phyloP scores from a whole-genome alignment of 2,888 invertebrate genomes.

The Nematopogon swammerdamellus region DNA sequence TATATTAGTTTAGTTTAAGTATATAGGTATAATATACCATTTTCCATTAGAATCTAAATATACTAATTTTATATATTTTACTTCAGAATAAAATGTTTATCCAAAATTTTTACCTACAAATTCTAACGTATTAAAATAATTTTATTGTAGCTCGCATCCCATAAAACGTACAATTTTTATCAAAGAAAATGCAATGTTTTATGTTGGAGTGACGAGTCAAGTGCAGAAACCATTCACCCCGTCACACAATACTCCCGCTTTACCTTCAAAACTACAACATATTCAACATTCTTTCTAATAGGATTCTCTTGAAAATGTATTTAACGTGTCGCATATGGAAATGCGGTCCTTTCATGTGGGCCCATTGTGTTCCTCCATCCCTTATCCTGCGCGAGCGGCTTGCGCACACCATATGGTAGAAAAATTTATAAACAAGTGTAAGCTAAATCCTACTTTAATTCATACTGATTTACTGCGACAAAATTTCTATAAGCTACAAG shows the following conservation, averaged over 20 bases:
- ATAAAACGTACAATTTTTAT: too few relatives aligned
- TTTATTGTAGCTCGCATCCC: too few relatives aligned
- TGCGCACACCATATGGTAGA: conserved; percentile 53
- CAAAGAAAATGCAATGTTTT: too few relatives aligned
- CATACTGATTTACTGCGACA: conserved; percentile 28
- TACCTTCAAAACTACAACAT: neutral
- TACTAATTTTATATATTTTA: too few relatives aligned
- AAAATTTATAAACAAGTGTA: conserved; percentile 52
- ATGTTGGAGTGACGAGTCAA: too few relatives aligned
- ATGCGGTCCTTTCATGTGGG: conserved; percentile 38
- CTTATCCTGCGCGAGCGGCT: conserved; percentile 21
- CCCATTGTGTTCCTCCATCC: conserved; percentile 26
- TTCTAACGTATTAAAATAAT: too few relatives aligned
- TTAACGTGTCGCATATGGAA: conserved; percentile 54
- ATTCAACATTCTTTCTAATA: conserved; percentile 18
- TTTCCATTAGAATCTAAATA: too few relatives aligned
- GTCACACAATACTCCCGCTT: neutral
- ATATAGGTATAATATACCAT: too few relatives aligned
- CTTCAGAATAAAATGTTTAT: too few relatives aligned
- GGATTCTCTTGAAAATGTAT: conserved; percentile 45
- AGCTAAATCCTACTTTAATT: conserved; percentile 38
- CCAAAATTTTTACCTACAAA: too few relatives aligned
- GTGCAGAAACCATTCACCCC: too few relatives aligned
- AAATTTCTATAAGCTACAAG: conserved; percentile 10
- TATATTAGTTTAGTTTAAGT: too few relatives aligned